These are phyloP conservation scores for Brachirus orientalis DNA, from an alignment of 2,113 vertebrate genomes.

Conservation along the genomic window DNA sequence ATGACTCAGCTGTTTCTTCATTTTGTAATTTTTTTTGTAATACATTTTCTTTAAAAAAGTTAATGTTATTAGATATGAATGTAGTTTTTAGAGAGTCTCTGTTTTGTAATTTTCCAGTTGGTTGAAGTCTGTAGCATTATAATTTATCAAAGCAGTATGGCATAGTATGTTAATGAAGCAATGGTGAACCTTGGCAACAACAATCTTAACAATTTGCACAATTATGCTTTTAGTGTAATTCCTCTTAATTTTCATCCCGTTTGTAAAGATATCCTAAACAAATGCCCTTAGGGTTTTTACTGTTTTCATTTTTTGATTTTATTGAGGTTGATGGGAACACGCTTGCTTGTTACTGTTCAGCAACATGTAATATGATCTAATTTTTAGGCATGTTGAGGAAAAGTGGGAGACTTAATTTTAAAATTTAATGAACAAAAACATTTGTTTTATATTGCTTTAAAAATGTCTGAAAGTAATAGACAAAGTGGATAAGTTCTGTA, in stretches of 20 bases:
- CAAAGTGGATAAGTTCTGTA: neutral
- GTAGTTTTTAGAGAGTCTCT: neutral
- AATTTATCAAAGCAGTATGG: no score
- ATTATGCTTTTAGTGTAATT: no score
- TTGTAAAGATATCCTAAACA: no score
- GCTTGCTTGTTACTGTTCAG: no score
- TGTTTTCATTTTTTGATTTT: no score
- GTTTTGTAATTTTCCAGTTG: conserved; percentile 4
- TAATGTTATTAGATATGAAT: conserved; percentile 10
- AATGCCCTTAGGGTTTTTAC: no score
- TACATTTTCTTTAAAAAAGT: neutral
- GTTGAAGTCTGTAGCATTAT: conserved; percentile 7
- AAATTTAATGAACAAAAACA: neutral
- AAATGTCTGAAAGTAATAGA: neutral
- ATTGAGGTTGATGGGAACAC: no score
- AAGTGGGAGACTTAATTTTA: neutral
- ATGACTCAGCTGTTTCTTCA: conserved; percentile 24
- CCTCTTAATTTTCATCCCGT: no score
- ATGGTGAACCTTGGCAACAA: no score
- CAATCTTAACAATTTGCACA: no score
- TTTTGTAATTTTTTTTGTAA: neutral
- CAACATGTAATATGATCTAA: neutral
- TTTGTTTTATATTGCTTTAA: neutral
- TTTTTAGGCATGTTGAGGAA: neutral
- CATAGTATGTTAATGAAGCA: no score